Evolutionary conservation across 2,113 vertebrate genomes (phyloP).

Genomic region (Brevimyrus niger): DNA sequence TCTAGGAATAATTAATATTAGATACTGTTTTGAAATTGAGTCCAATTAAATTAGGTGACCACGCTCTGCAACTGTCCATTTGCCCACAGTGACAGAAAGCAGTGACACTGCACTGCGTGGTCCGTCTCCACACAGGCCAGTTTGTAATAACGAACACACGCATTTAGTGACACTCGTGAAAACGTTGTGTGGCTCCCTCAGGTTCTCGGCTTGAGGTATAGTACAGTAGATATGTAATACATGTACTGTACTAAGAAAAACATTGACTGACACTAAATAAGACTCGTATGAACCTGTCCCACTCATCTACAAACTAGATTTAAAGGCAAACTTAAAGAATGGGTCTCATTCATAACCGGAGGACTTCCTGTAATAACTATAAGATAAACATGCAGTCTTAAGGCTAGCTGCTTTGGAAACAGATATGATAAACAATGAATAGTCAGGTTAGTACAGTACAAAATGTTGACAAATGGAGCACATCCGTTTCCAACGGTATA

Average conservation of each 20-base stretch:
- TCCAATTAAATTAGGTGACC: not conserved
- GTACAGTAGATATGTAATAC: not conserved
- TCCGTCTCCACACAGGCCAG: not conserved
- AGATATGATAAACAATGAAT: not conserved
- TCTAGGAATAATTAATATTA: not conserved
- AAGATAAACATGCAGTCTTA: not conserved
- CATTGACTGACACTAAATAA: not conserved
- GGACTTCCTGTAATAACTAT: not conserved
- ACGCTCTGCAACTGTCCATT: not conserved
- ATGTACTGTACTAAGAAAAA: not conserved
- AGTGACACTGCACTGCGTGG: not conserved
- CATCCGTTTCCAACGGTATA: slow-evolving; percentile 32
- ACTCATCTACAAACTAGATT: not conserved
- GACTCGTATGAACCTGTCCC: not conserved
- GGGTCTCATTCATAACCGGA: not conserved
- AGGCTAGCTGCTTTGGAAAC: not conserved
- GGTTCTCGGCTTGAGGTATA: not conserved
- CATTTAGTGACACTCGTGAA: not conserved
- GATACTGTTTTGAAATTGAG: not conserved
- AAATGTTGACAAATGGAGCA: not conserved
- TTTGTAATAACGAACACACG: not conserved
- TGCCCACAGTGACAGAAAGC: not conserved
- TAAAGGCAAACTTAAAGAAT: not conserved
- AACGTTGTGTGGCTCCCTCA: not conserved
- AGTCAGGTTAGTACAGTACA: not conserved